Evolutionary conservation across 2,797 vertebrate species (phyloP), one percentile per base, ranked within the genome.

Genomic region (Coendou prehensilis): DNA sequence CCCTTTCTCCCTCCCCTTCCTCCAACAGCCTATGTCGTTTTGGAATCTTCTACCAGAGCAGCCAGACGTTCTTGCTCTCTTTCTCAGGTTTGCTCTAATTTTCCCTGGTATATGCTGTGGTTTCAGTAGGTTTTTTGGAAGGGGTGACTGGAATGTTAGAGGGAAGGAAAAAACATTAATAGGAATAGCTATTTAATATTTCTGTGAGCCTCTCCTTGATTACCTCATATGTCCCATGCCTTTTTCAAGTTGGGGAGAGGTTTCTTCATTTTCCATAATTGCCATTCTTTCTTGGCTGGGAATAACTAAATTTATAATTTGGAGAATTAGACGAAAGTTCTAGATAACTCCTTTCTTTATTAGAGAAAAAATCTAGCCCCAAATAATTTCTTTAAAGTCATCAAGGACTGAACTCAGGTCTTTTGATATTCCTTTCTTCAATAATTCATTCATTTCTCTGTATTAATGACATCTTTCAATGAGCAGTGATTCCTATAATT

Each of bases 121-220:
- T 76, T 73, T 61, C 92, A 91, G 54, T 14, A 56, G 22, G 1
- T 6, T 64, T 94, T 86, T 92, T 76, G 41, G 71, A 95, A 89
- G 23, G 75, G 10, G 11, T 50, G 75, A 59, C 18, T 61, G 37
- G 75, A 14, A 87, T 85, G 11, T 87, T 61, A 57, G 71, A 78
- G 26, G 82, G 47, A 57, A 78, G 26, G 52, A 56, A 87, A 92
- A 5, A 54, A 47, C 15, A 59, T 23, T 22, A 87, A 59, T 1
- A 82, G 28, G 23, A 93, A 61, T 3, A 78, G 83, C 33, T 41
- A 56, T n/a, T 76, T 94, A n/a, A 56, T 52, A 87, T 26, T 64
- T 69, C 28, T 37, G 2, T 1, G 37, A 54, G 20, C 30, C 6
- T 47, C 26, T 26, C 20, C 54, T 45, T 73, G 14, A 37, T 78